Evolutionary conservation across 2,113 vertebrate genomes (phyloP).

Genomic region (Malurus melanocephalus): DNA sequence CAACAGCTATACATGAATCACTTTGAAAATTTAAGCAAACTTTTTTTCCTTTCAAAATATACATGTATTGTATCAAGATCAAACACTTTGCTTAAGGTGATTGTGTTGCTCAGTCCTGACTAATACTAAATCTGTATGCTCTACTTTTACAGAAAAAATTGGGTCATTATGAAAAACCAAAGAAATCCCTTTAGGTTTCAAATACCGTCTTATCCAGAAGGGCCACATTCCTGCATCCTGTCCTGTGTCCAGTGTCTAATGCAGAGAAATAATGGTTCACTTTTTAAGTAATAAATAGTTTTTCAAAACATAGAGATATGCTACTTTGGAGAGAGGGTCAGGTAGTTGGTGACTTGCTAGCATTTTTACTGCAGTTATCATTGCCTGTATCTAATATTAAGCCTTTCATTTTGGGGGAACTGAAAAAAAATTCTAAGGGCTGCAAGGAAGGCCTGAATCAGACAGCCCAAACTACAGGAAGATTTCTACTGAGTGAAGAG

Average conservation of each 20-base stretch:
- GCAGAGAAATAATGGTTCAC: background rate
- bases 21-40: background rate
- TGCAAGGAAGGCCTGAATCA: background rate
- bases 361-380: background rate
- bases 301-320: background rate
- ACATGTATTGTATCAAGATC: background rate
- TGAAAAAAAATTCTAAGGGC: background rate
- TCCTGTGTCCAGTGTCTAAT: background rate
- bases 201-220: background rate
- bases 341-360: background rate
- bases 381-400: background rate
- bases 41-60: background rate
- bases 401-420: background rate
- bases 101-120: background rate
- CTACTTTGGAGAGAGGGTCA: background rate
- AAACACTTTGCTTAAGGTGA: background rate
- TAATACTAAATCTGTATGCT: background rate
- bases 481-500: background rate
- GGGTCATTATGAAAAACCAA: background rate
- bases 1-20: background rate
- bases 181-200: background rate
- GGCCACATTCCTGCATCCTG: background rate
- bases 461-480: background rate
- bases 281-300: background rate
- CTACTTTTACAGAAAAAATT: conserved; percentile 4